Conservation (phyloP, 53 echinoderm and acorn worm genomes). For the Paracentrotus lividus region DNA sequence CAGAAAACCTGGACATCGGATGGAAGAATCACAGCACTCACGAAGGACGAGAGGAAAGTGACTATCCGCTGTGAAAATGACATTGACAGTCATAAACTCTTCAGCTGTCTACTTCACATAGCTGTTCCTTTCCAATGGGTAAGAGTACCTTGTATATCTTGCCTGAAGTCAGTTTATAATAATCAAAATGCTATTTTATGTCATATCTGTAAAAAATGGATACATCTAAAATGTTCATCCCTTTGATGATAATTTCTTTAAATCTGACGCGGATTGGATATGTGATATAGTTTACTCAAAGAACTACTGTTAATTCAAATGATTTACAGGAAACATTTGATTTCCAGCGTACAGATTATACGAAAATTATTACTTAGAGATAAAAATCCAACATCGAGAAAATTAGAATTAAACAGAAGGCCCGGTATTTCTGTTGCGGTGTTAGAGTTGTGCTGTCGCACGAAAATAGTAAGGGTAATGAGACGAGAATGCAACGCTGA, state of each 20-base stretch:
- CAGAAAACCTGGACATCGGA: conserved; percentile 30
- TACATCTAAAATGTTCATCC: conserved; percentile 10
- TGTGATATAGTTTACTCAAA: conserved; percentile 33
- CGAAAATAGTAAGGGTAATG: no score
- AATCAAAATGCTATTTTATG: conserved; percentile 15
- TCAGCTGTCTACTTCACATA: not conserved
- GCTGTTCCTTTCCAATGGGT: no score
- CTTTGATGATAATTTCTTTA: not conserved
- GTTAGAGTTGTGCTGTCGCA: no score
- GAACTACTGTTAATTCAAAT: not conserved
- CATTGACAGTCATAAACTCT: not conserved
- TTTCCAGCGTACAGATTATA: not conserved
- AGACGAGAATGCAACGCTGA: no score
- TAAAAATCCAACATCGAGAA: no score
- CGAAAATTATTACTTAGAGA: not conserved
- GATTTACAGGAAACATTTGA: not conserved
- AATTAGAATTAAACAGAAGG: not conserved
- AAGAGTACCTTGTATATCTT: not conserved
- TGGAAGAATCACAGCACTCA: conserved; percentile 33
- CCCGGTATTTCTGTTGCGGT: no score
- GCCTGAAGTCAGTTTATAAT: not conserved
- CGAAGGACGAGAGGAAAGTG: conserved; percentile 38
- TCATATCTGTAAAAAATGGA: not conserved
- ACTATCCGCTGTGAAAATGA: conserved; percentile 18
- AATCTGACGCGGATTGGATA: not conserved